Evolutionary conservation across 2,113 vertebrate genomes (phyloP).

Genomic region (Psephotus haematonotus): DNA sequence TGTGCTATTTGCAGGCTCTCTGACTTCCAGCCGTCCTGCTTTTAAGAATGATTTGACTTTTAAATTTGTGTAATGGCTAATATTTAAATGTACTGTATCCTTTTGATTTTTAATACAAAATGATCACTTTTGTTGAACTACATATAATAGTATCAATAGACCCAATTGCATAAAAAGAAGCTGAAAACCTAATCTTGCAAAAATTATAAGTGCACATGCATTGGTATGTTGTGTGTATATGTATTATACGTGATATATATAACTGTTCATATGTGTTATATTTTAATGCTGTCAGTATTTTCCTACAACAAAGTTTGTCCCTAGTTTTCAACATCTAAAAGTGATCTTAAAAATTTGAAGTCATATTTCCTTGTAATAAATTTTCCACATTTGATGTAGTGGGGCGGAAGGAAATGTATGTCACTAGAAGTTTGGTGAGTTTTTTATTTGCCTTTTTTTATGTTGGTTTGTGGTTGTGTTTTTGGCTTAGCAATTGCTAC

Average conservation of each 20-base stretch:
- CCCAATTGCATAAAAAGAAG: background rate
- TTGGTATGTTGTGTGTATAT: background rate
- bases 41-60: background rate
- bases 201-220: background rate
- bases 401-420: background rate
- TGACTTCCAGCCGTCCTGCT: background rate
- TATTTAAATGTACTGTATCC: background rate
- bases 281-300: background rate
- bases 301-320: background rate
- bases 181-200: background rate
- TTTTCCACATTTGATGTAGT: background rate
- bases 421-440: background rate
- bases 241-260: background rate
- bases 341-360: background rate
- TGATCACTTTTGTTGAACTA: background rate
- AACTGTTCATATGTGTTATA: background rate
- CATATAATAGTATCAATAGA: background rate
- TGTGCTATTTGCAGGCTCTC: background rate
- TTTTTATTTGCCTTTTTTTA: background rate
- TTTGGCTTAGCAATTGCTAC: background rate
- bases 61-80: background rate
- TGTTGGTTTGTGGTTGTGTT: background rate
- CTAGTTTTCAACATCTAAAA: background rate
- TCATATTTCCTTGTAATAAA: background rate
- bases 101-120: background rate